These are phyloP conservation scores for Percopsis omiscomaycus DNA, from an alignment of 2,797 vertebrate genomes.

Conservation along the genomic window DNA sequence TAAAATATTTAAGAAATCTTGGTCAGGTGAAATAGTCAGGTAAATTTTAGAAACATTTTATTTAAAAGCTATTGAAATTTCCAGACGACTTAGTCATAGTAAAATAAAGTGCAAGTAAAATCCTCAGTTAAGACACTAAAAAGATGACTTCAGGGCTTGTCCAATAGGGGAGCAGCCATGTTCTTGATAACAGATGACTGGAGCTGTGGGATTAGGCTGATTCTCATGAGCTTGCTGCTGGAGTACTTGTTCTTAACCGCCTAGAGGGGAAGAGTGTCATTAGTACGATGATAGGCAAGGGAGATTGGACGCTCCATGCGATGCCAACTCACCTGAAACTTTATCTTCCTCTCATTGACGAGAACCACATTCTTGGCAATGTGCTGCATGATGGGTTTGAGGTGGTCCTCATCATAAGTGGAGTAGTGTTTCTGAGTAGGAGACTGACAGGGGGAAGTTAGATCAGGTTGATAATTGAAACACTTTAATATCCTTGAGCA, in stretches of 20 bases:
- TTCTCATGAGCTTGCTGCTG: constrained; percentile 83
- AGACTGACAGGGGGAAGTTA: constrained; percentile 54
- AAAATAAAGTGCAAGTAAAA: constrained; percentile 66
- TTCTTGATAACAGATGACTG: constrained; percentile 69
- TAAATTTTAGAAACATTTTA: constrained; percentile 7
- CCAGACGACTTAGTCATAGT: neutral
- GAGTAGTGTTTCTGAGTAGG: constrained; percentile 73
- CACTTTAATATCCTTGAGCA: neutral
- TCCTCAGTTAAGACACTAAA: neutral
- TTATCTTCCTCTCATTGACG: constrained; percentile 69
- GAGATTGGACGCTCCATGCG: too few species aligned
- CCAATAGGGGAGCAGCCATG: constrained; percentile 75
- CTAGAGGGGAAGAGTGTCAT: constrained; percentile 59
- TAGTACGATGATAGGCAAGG: neutral
- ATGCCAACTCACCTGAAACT: constrained; percentile 66
- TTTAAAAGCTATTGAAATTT: constrained; percentile 14
- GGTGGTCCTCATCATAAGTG: constrained; percentile 65
- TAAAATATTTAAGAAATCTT: too few species aligned
- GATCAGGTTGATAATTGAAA: too few species aligned
- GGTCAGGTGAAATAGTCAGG: neutral
- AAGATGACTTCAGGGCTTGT: constrained; percentile 20
- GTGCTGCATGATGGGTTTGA: constrained; percentile 74
- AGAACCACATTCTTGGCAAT: constrained; percentile 76
- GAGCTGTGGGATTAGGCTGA: constrained; percentile 86
- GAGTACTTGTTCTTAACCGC: constrained; percentile 90